A percentile compares a stretch with the other conserved stretches of the same genome.
Evolutionary conservation across 2,888 invertebrate species (phyloP).

Genomic region (Dendrolimus houi): DNA sequence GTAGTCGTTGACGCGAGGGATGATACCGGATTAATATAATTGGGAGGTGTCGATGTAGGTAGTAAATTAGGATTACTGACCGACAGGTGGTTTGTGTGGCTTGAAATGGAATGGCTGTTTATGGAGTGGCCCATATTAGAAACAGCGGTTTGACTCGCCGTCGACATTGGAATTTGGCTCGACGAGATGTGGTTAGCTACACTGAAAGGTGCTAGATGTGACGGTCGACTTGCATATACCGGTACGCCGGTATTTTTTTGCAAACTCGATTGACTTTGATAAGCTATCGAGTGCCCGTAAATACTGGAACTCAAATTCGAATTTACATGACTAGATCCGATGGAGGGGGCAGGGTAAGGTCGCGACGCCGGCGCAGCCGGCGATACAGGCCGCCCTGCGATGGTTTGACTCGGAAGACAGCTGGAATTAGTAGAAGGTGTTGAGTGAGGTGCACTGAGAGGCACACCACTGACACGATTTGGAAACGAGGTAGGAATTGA

Average conservation of each 20-base stretch:
- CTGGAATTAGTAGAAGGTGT: constrained; percentile 45
- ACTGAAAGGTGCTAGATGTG: constrained; percentile 59
- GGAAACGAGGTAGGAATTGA: constrained; percentile 62
- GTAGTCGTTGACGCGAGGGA: constrained; percentile 39
- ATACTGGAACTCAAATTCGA: constrained; percentile 64
- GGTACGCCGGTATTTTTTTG: constrained; percentile 65
- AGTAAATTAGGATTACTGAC: constrained; percentile 38
- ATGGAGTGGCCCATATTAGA: constrained; percentile 50
- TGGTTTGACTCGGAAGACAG: constrained; percentile 63
- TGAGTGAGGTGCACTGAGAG: constrained; percentile 43
- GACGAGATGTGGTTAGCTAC: constrained; percentile 63
- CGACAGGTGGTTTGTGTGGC: constrained; percentile 46
- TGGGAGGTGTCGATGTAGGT: constrained; percentile 37
- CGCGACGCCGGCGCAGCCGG: constrained; percentile 53
- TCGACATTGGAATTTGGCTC: constrained; percentile 75
- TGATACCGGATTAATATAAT: constrained; percentile 42
- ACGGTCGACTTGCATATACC: constrained; percentile 54
- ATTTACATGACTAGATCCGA: constrained; percentile 73
- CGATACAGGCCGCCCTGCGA: constrained; percentile 48
- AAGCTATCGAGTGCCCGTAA: constrained; percentile 60
- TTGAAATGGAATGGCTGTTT: constrained; percentile 56
- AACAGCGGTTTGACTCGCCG: constrained; percentile 49
- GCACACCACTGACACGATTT: constrained; percentile 44
- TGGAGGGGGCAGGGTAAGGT: constrained; percentile 55
- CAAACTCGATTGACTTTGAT: constrained; percentile 64